Evolutionary conservation across 2,888 invertebrate species (phyloP).

Genomic region (Scaptomyza reducta): DNA sequence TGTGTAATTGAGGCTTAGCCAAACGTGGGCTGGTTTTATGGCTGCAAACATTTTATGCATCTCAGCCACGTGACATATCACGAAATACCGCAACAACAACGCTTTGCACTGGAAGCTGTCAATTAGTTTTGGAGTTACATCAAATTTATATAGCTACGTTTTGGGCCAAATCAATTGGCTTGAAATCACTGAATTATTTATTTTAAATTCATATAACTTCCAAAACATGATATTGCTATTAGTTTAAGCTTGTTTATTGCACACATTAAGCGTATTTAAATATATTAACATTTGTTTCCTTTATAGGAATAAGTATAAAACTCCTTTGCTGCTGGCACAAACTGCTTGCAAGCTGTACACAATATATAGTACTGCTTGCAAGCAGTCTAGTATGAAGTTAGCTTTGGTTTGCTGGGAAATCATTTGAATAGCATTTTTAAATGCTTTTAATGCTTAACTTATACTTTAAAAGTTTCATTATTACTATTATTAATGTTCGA

Average conservation of each 20-base stretch:
- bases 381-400: not conserved
- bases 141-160: slow-evolving; percentile 27
- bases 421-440: too few species aligned
- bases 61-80: slow-evolving; percentile 75
- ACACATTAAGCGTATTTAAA: too few species aligned
- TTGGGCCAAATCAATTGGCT: slow-evolving; percentile 13
- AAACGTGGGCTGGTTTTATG: slow-evolving; percentile 65
- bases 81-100: slow-evolving; percentile 51
- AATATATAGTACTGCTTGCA: not conserved
- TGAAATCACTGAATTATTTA: slow-evolving; percentile 4
- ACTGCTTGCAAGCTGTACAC: not conserved
- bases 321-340: not conserved
- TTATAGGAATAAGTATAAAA: not conserved
- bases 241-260: not conserved
- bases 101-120: slow-evolving; percentile 63
- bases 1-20: slow-evolving; percentile 23
- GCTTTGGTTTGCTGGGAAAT: too few species aligned
- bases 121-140: slow-evolving; percentile 65
- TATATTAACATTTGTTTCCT: not conserved
- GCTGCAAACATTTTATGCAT: slow-evolving; percentile 42
- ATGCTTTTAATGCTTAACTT: too few species aligned
- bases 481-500: too few species aligned
- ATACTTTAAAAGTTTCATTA: too few species aligned
- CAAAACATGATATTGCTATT: not conserved
- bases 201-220: not conserved